Percentiles rank a stretch among this genome's conserved stretches.
Conservation (phyloP, 2,888 invertebrate genomes). For the Hypercompe scribonia region DNA sequence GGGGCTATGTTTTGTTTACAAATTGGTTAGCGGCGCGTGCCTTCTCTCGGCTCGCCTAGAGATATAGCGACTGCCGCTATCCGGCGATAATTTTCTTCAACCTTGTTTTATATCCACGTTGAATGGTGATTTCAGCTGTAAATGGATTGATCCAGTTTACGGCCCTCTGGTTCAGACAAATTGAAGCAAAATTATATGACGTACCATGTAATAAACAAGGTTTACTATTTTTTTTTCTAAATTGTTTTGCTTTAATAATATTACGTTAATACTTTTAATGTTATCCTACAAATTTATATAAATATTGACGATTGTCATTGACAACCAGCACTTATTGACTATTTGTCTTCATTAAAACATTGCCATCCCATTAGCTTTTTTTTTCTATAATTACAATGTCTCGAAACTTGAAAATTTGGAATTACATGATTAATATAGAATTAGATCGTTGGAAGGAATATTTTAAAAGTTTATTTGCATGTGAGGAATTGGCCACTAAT, state of each 20-base stretch:
- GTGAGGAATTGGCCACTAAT: too few relatives aligned
- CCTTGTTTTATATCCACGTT: conserved; percentile 73
- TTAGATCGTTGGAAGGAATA: too few relatives aligned
- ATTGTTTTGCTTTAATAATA: not conserved
- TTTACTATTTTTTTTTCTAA: not conserved
- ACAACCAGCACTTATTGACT: too few relatives aligned
- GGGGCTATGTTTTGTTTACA: conserved; percentile 83
- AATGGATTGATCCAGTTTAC: conserved; percentile 74
- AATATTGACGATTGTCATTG: too few relatives aligned
- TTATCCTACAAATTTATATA: not conserved
- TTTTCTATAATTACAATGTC: too few relatives aligned
- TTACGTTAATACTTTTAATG: not conserved
- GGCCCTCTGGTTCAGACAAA: conserved; percentile 47
- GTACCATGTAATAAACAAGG: conserved; percentile 9
- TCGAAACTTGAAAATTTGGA: too few relatives aligned
- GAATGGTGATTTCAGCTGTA: conserved; percentile 68
- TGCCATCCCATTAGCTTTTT: too few relatives aligned
- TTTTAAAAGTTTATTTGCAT: too few relatives aligned
- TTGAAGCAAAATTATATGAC: conserved; percentile 40
- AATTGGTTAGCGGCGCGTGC: conserved; percentile 80
- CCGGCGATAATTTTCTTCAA: conserved; percentile 75
- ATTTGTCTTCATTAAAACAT: too few relatives aligned
- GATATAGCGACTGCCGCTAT: conserved; percentile 71
- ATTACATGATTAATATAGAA: too few relatives aligned
- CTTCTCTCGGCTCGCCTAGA: conserved; percentile 58